These are phyloP conservation scores for Catocala nupta DNA, from an alignment of 2,888 invertebrate genomes.

Conservation along the genomic window DNA sequence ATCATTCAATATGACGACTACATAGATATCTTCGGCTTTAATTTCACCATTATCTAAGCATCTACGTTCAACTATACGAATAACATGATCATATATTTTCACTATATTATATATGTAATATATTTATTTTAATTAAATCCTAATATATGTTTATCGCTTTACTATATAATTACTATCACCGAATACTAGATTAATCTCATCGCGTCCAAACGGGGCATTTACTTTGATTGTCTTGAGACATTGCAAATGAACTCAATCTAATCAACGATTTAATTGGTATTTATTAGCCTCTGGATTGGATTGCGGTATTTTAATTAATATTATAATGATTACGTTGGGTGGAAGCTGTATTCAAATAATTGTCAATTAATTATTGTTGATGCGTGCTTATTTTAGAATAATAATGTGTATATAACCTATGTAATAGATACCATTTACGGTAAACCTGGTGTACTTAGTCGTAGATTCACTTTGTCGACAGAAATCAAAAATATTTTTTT, in stretches of 20 bases:
- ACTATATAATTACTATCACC: constrained; percentile 3
- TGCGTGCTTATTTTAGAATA: not conserved
- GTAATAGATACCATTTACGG: no score
- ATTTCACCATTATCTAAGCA: no score
- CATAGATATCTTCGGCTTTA: no score
- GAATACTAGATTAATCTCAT: constrained; percentile 36
- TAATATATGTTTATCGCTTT: not conserved
- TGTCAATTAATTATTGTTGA: not conserved
- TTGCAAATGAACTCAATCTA: constrained; percentile 51
- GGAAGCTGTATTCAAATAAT: not conserved
- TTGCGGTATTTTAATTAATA: constrained; percentile 45
- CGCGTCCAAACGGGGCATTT: constrained; percentile 43
- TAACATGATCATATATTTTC: no score
- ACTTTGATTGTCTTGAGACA: constrained; percentile 51
- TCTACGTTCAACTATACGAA: no score
- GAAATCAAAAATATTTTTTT: no score
- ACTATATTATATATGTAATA: no score
- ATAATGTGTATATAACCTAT: no score
- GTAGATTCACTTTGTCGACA: no score
- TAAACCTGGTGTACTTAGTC: no score
- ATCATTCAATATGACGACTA: no score
- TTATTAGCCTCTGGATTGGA: constrained; percentile 37
- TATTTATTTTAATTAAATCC: no score
- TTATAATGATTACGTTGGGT: constrained; percentile 29
- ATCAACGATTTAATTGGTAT: constrained; percentile 52